A percentile compares a stretch with the other conserved stretches of the same genome.
phyloP scores from a whole-genome alignment of 2,888 invertebrate genomes.

The Pogonocherus hispidulus region DNA sequence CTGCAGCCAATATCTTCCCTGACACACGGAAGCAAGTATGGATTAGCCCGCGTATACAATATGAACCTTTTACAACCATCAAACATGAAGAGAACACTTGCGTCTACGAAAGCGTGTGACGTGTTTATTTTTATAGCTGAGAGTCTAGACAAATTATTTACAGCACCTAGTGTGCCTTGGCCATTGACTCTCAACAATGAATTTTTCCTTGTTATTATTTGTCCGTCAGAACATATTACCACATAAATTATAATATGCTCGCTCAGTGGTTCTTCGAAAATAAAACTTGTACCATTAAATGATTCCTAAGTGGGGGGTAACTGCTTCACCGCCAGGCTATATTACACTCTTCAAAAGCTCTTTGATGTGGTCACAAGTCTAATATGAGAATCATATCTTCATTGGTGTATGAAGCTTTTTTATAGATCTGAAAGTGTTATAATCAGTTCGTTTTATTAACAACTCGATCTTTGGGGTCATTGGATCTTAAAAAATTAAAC shows the following conservation, averaged over 20 bases:
- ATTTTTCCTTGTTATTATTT: conserved; percentile 13
- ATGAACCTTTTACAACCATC: neutral
- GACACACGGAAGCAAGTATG: too few relatives aligned
- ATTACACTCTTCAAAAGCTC: neutral
- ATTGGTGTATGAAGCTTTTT: too few relatives aligned
- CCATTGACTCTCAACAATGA: conserved; percentile 12
- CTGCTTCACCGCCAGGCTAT: neutral
- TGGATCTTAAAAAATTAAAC: too few relatives aligned
- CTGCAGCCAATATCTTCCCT: too few relatives aligned
- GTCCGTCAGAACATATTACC: neutral
- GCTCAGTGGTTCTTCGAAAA: neutral
- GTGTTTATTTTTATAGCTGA: conserved; percentile 17
- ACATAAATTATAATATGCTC: conserved; percentile 1
- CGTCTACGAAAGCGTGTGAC: neutral
- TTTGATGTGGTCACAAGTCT: neutral
- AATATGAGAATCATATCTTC: neutral
- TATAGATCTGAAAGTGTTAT: too few relatives aligned
- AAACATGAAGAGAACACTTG: conserved; percentile 9
- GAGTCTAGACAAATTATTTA: conserved; percentile 26
- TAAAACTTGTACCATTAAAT: neutral
- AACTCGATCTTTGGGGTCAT: too few relatives aligned
- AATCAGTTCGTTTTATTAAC: too few relatives aligned
- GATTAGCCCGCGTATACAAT: too few relatives aligned
- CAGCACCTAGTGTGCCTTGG: conserved; percentile 2
- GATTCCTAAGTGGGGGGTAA: neutral